A percentile compares a stretch with the other conserved stretches of the same genome.
These are phyloP conservation scores for Meganola albula DNA, from an alignment of 2,888 invertebrate genomes.

Conservation along the genomic window DNA sequence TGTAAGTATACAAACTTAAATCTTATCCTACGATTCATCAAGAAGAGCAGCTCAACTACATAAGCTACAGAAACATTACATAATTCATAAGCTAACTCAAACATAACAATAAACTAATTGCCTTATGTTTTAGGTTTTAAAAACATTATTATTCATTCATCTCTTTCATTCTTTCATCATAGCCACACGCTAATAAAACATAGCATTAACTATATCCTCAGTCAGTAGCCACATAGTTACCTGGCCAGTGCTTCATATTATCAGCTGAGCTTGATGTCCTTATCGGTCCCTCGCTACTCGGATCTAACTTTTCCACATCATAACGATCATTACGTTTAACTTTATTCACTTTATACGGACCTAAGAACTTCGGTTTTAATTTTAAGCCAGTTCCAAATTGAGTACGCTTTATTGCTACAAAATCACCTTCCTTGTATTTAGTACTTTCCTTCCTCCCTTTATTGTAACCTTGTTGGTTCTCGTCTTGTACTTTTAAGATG, in stretches of 20 bases:
- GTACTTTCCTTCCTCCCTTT: background rate
- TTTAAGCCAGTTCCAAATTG: conserved; percentile 5
- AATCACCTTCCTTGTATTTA: background rate
- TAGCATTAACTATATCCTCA: too few species aligned
- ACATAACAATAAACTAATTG: too few species aligned
- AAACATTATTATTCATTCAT: too few species aligned
- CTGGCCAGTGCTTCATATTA: background rate
- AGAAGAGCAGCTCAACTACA: too few species aligned
- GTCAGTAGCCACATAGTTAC: too few species aligned
- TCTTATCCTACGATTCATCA: too few species aligned
- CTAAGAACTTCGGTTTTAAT: conserved; percentile 3
- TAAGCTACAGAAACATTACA: too few species aligned
- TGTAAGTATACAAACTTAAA: too few species aligned
- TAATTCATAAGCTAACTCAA: too few species aligned
- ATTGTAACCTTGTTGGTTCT: conserved; percentile 1
- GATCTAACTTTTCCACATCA: conserved; percentile 2
- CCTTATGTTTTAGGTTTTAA: too few species aligned
- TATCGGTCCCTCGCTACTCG: background rate
- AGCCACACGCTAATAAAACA: too few species aligned
- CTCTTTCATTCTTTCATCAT: too few species aligned
- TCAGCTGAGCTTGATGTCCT: conserved; percentile 1
- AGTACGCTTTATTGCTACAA: conserved; percentile 4
- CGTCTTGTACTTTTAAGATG: conserved; percentile 3
- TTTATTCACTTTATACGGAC: background rate
- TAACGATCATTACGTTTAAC: background rate